A percentile compares a stretch with the other conserved stretches of the same genome.
These are phyloP conservation scores for Rhamphomyia laevipes DNA, from an alignment of 2,888 invertebrate species.

Conservation along the genomic window DNA sequence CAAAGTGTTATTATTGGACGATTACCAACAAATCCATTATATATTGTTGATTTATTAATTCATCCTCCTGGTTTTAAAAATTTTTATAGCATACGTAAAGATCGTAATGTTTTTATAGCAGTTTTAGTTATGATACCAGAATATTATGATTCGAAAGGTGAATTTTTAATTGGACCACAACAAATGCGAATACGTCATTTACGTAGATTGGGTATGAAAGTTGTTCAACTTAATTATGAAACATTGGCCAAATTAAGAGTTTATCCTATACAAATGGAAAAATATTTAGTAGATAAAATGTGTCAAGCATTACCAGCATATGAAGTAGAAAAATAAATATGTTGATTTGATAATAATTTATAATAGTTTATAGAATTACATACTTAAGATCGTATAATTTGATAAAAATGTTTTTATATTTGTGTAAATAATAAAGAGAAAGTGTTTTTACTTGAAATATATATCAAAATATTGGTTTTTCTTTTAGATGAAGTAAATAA, in stretches of 20 bases:
- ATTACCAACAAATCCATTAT: conserved; percentile 45
- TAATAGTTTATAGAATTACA: no score
- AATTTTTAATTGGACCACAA: conserved; percentile 49
- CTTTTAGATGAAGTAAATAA: no score
- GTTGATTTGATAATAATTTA: neutral
- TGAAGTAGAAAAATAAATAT: neutral
- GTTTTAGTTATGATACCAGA: conserved; percentile 53
- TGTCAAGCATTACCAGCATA: conserved; percentile 23
- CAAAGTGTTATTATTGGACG: conserved; percentile 42
- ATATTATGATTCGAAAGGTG: conserved; percentile 47
- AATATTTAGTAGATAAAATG: conserved; percentile 42
- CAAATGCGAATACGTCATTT: conserved; percentile 51
- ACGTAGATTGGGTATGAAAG: conserved; percentile 48
- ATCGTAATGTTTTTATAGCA: conserved; percentile 41
- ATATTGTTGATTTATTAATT: conserved; percentile 48
- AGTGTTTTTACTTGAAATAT: no score
- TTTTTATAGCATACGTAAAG: conserved; percentile 38
- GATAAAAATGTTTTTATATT: neutral
- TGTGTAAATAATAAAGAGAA: neutral
- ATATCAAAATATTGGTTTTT: no score
- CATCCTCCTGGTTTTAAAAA: conserved; percentile 39
- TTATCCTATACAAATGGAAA: conserved; percentile 39
- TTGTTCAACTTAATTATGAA: conserved; percentile 46
- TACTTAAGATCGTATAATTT: neutral
- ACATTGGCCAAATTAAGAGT: conserved; percentile 40